Base-by-base conservation (phyloP, 2,113 vertebrate genomes). In the Noturus placidus region DNA sequence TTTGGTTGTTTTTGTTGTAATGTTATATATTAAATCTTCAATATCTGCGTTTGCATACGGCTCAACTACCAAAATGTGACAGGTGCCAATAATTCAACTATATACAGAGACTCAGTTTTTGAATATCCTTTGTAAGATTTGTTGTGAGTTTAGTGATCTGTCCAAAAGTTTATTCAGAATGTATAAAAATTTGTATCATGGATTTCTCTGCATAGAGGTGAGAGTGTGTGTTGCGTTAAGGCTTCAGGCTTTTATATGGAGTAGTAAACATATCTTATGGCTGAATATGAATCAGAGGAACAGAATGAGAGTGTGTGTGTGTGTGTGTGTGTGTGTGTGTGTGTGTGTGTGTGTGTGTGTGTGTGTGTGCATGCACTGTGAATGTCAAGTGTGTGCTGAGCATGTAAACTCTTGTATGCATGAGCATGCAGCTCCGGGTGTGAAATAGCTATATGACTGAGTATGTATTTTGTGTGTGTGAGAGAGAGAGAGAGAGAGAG, bases 401-500 rank as follows among this genome's bases (percentile, higher is more conserved):
- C 38, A 83, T 77, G 84, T 67, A 81, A 76, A 57, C 81, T 9
- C 80, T 22, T 86, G 78, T 59, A 83, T 83, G 59, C 50, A 61
- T 83, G 70, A 74, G 50, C 74, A 46, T 89, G 79, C 83, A 25
- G 74, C 57, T 67, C 46, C 27, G 30, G 61, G 84, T 89, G 80
- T 89, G 85, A 81, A 85, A 79, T 82, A 77, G 9, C 70, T 88
- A 77, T 85, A 57, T 56, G 82, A 76, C 76, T 70, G 82, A 65
- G 27, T 78, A 61, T 86, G 83, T 90, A 70, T 83, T 82, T 65
- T 61, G 61, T 54, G 70, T 83, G 79, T 65, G 57, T 61, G 70
- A 81, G n/a, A 78, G 74, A 46, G 42, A 0, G 42, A 2, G 38
- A 38, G 38, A 38, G 38, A 38, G 1, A 38, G 38, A 38, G 38